Evolutionary conservation across 2,113 vertebrate species (phyloP), one percentile per base, ranked within the genome.

Genomic region (Talpa occidentalis): DNA sequence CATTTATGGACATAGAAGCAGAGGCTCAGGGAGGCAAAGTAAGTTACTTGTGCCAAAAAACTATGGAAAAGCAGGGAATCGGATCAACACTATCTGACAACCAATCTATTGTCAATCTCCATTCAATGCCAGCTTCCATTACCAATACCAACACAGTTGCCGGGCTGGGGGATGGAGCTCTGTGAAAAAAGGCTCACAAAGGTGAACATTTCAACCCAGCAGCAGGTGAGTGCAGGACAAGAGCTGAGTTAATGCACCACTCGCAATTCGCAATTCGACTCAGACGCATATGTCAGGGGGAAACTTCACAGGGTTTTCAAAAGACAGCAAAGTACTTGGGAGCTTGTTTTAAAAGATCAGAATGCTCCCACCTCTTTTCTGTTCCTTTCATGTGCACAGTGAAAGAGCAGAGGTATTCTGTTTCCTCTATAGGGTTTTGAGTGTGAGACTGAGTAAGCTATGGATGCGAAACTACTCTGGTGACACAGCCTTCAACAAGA

Each of bases 321-420:
- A 66, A 66, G n/a, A 8, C 8, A n/a, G 44, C 22, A 21, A 96
- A 59, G 28, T 60, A 4, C 52, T 90, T 67, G 56, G n/a, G 10
- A 95, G 94, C 42, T 67, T 77, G 6, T 87, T 93, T 97, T 76
- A 56, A 49, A 84, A 97, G 94, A 69, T 92, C 79, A 87, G 59
- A 73, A 82, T 19, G 54, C 28, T 81, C 30, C 59, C 22, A 0
- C 73, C 78, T 93, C 30, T 60, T 93, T 91, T 95, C 42, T 54
- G 44, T 60, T 93, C 87, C 93, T 82, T 70, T 90, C 73, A 82
- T 94, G 78, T 66, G 52, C 44, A 54, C 24, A 24, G 78, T 56
- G 59, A 81, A 84, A 85, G 28, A 91, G 6, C 62, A 91, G 62
- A 90, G 54, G 82, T 77, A 15, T 92, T 95, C 93, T 92, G 7